These are phyloP conservation scores for Tachysurus fulvidraco DNA, from an alignment of 2,113 vertebrate species.

Conservation along the genomic window DNA sequence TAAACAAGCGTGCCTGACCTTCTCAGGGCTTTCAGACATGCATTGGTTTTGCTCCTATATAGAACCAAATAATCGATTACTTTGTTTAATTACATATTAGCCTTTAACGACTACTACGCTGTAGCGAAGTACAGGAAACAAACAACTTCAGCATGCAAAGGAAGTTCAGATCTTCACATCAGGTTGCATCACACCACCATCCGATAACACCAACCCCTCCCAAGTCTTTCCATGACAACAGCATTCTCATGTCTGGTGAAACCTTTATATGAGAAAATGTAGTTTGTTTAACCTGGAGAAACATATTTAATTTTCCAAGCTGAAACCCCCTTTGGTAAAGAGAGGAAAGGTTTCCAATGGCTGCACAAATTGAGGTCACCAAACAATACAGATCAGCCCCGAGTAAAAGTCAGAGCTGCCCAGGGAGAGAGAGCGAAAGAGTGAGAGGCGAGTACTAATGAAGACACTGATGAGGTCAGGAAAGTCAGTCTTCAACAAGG, in stretches of 20 bases:
- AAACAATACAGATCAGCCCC: slow-evolving; percentile 41
- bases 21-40: background rate
- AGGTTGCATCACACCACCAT: background rate
- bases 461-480: slow-evolving; percentile 40
- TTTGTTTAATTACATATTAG: background rate
- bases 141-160: background rate
- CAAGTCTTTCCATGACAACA: background rate
- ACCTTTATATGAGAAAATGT: background rate
- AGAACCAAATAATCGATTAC: background rate
- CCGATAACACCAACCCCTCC: too few species aligned
- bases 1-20: slow-evolving; percentile 22
- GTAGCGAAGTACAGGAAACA: background rate
- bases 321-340: background rate
- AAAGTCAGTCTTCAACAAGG: slow-evolving; percentile 31
- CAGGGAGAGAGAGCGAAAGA: background rate
- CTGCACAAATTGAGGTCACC: slow-evolving; percentile 45
- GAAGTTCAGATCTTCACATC: background rate
- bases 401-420: slow-evolving; percentile 35
- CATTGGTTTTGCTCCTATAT: background rate
- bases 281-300: slow-evolving; percentile 2
- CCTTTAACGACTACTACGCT: background rate
- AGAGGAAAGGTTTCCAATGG: background rate
- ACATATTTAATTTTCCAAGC: background rate
- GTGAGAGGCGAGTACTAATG: slow-evolving; percentile 34
- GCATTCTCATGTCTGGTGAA: background rate